Percentiles rank a stretch among this genome's conserved stretches.
These are phyloP conservation scores for Phaenicophaeus curvirostris DNA, from an alignment of 2,797 vertebrate species.

Conservation along the genomic window DNA sequence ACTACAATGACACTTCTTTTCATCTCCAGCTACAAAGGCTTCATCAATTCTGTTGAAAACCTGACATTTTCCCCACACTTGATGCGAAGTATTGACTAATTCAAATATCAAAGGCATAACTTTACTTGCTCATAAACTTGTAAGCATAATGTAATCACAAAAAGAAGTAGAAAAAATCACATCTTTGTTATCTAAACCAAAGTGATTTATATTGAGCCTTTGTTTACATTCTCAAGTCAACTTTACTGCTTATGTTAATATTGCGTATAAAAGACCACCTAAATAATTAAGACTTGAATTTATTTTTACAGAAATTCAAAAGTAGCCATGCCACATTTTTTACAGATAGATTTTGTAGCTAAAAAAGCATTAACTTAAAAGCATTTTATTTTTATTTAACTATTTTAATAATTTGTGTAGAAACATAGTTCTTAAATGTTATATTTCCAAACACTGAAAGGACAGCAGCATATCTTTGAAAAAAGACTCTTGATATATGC, in stretches of 20 bases:
- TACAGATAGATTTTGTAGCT: background rate
- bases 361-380: background rate
- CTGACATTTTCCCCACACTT: background rate
- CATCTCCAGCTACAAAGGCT: background rate
- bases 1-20: background rate
- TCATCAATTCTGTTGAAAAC: background rate
- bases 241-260: background rate
- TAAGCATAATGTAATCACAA: background rate
- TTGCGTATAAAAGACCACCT: background rate
- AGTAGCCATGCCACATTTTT: background rate
- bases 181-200: background rate
- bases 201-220: background rate
- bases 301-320: background rate
- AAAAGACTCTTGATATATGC: background rate
- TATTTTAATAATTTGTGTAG: background rate
- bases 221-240: background rate
- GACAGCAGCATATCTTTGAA: background rate
- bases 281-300: background rate
- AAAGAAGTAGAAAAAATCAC: background rate
- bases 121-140: background rate
- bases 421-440: background rate
- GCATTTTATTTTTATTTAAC: background rate
- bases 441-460: background rate
- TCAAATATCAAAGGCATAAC: background rate
- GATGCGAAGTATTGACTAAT: background rate